Conservation (phyloP, 2,888 invertebrate genomes). For the Mythimna pallens region DNA sequence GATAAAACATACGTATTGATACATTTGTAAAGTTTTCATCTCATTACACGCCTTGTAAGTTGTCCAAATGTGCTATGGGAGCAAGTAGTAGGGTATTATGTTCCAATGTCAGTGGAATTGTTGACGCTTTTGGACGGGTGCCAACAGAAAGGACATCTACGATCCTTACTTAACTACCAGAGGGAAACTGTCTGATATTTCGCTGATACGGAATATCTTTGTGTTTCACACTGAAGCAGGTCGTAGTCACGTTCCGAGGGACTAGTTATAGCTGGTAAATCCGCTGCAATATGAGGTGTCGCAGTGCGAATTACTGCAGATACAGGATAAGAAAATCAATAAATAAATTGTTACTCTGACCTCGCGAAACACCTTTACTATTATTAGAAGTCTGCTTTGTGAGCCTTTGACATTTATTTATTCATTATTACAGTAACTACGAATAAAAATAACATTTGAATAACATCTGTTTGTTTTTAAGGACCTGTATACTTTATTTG, state of each 20-base stretch:
- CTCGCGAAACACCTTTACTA: constrained; percentile 27
- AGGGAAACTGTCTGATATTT: constrained; percentile 47
- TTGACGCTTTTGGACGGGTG: constrained; percentile 70
- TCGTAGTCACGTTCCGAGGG: constrained; percentile 42
- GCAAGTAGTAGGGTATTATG: constrained; percentile 64
- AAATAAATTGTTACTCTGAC: constrained; percentile 32
- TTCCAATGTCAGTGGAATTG: constrained; percentile 73
- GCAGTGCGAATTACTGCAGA: constrained; percentile 65
- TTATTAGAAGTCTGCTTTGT: constrained; percentile 12
- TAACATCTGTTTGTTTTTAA: constrained; percentile 15
- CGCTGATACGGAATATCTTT: constrained; percentile 50
- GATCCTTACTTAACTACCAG: constrained; percentile 54
- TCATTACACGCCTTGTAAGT: constrained; percentile 40
- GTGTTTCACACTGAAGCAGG: constrained; percentile 35
- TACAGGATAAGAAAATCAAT: constrained; percentile 51
- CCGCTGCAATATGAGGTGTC: constrained; percentile 54
- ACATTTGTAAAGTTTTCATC: constrained; percentile 41
- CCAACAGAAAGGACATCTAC: constrained; percentile 68
- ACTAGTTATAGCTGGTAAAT: constrained; percentile 40
- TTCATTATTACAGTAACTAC: constrained; percentile 14
- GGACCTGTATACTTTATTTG: constrained; percentile 35
- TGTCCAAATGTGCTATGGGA: constrained; percentile 53
- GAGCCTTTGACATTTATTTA: constrained; percentile 25
- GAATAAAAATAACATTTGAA: constrained; percentile 1
- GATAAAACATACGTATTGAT: constrained; percentile 15